Conservation (phyloP, 2,888 invertebrate genomes). For the Epirrhoe tristata region DNA sequence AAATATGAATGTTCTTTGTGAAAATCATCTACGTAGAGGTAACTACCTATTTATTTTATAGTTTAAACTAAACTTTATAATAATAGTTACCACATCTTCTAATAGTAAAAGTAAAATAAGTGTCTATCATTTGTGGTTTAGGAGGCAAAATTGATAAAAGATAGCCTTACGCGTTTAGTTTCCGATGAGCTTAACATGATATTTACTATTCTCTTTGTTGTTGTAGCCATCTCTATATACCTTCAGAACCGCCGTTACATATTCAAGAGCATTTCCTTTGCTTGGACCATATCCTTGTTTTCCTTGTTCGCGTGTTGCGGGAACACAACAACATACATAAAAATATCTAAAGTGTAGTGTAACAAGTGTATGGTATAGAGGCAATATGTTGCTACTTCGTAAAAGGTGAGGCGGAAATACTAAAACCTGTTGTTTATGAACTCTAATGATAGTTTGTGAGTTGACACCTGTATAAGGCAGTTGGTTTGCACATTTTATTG, state of each 20-base stretch:
- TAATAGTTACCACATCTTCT: neutral
- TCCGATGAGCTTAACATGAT: constrained; percentile 11
- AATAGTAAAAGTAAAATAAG: neutral
- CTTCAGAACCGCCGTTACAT: constrained; percentile 14
- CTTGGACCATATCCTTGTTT: constrained; percentile 34
- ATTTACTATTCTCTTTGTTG: constrained; percentile 14
- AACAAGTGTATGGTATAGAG: constrained; percentile 52
- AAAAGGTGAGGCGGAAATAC: constrained; percentile 44
- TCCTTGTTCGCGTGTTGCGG: constrained; percentile 34
- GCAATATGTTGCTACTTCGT: constrained; percentile 41
- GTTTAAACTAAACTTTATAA: neutral
- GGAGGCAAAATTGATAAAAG: constrained; percentile 12
- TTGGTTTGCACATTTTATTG: neutral
- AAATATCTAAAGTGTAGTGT: constrained; percentile 30
- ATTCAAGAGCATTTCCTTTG: constrained; percentile 20
- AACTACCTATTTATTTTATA: too few species aligned
- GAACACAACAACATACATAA: constrained; percentile 16
- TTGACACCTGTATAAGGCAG: neutral
- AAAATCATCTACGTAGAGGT: neutral
- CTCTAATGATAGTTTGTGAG: constrained; percentile 36
- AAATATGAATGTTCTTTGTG: neutral
- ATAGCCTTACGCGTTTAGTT: constrained; percentile 7
- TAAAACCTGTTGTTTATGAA: constrained; percentile 49
- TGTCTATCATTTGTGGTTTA: neutral
- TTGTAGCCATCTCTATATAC: constrained; percentile 10